These are phyloP conservation scores for Ceyx cyanopectus DNA, from an alignment of 2,113 vertebrate species.

Conservation along the genomic window DNA sequence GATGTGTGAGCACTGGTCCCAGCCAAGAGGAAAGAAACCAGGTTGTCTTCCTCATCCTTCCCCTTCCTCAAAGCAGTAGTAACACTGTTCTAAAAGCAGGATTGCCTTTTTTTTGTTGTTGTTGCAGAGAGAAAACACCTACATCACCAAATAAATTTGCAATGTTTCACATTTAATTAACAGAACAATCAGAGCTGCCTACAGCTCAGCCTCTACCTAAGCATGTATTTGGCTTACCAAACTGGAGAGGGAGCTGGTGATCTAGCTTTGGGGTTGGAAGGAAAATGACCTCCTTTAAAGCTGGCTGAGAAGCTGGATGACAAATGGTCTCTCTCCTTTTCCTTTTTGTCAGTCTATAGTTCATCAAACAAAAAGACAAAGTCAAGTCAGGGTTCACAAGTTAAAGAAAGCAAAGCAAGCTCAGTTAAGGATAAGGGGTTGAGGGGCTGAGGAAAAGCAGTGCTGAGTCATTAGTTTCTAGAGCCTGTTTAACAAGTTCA, in stretches of 20 bases:
- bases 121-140: not conserved
- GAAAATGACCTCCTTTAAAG: slow-evolving; percentile 81
- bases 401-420: slow-evolving; percentile 18
- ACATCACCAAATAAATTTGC: not conserved
- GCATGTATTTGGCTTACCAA: slow-evolving; percentile 79
- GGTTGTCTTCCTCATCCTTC: not conserved
- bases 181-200: not conserved
- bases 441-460: not conserved
- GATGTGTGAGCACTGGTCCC: not conserved
- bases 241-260: slow-evolving; percentile 82
- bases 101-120: not conserved
- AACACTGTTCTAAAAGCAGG: not conserved
- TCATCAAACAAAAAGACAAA: slow-evolving; percentile 63
- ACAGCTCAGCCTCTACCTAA: not conserved
- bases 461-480: not conserved
- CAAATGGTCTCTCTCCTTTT: slow-evolving; percentile 81
- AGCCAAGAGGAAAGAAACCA: not conserved
- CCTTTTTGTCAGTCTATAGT: slow-evolving; percentile 79
- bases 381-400: slow-evolving; percentile 29
- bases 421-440: not conserved
- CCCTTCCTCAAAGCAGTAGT: not conserved
- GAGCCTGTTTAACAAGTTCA: slow-evolving; percentile 1
- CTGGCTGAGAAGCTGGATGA: slow-evolving; percentile 82
- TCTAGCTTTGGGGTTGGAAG: slow-evolving; percentile 81
- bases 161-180: not conserved